phyloP scores from a whole-genome alignment of 53 echinoderm and acorn worm genomes.

The Henricia sp. region DNA sequence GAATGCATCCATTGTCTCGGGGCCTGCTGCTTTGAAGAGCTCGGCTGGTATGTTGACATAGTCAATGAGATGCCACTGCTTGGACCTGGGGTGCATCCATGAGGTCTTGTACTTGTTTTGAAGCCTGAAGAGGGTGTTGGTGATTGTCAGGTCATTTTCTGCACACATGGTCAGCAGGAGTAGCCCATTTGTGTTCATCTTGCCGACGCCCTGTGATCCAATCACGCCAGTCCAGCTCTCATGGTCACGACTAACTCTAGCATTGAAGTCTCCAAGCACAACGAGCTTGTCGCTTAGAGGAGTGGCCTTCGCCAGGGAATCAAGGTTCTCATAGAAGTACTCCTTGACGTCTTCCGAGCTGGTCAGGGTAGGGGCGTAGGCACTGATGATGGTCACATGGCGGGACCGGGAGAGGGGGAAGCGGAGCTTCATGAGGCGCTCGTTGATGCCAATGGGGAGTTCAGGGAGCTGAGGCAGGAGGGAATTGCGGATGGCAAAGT shows the following conservation, averaged over 20 bases:
- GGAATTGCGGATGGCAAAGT: slow-evolving; percentile 16
- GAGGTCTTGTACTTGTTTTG: slow-evolving; percentile 28
- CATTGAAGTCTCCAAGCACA: slow-evolving; percentile 56
- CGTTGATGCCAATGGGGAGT: slow-evolving; percentile 33
- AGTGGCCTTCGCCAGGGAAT: background rate
- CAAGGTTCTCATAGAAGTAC: slow-evolving; percentile 33
- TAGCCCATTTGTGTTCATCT: slow-evolving; percentile 31
- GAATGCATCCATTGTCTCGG: no score
- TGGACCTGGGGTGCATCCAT: slow-evolving; percentile 68
- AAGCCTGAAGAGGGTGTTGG: slow-evolving; percentile 47
- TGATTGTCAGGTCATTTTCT: slow-evolving; percentile 29
- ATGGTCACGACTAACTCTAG: slow-evolving; percentile 30
- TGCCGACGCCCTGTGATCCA: slow-evolving; percentile 49
- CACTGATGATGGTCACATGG: slow-evolving; percentile 29
- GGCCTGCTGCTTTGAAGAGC: no score
- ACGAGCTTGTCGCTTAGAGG: slow-evolving; percentile 39
- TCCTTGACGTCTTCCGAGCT: slow-evolving; percentile 24
- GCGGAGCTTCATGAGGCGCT: slow-evolving; percentile 38
- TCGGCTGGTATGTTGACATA: background rate
- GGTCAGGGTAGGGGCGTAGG: no score
- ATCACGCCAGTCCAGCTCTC: slow-evolving; percentile 18
- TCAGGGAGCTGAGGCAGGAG: slow-evolving; percentile 19
- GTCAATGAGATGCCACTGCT: slow-evolving; percentile 33
- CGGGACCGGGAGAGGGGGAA: background rate
- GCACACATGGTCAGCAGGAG: slow-evolving; percentile 46